Evolutionary conservation across 1,140 invertebrate genomes (phyloP).

Genomic region (Akabosia matsudoensis): DNA sequence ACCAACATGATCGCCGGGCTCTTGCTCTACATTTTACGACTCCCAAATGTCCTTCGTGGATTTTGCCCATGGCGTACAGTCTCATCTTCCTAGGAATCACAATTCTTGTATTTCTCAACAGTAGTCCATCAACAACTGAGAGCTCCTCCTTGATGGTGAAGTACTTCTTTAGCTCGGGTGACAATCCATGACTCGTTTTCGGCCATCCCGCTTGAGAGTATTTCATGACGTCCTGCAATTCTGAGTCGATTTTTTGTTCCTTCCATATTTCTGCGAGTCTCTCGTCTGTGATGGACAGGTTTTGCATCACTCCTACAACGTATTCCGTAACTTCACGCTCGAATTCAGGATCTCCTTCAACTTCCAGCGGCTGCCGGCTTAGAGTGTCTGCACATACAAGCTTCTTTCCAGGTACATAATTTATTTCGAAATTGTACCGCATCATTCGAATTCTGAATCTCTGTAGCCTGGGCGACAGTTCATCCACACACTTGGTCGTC

Average conservation of each 20-base stretch:
- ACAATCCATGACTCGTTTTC: constrained; percentile 13
- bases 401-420: constrained; percentile 48
- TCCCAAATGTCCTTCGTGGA: constrained; percentile 34
- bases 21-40: constrained; percentile 33
- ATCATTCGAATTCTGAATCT: constrained; percentile 50
- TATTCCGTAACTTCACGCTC: constrained; percentile 31
- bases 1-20: constrained; percentile 33
- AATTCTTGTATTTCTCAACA: no score
- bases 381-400: constrained; percentile 50
- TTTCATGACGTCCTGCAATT: constrained; percentile 40
- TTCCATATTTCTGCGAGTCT: constrained; percentile 38
- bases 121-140: no score
- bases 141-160: no score
- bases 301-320: constrained; percentile 36
- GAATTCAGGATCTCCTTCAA: constrained; percentile 26
- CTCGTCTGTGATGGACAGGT: constrained; percentile 33
- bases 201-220: constrained; percentile 41
- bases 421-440: constrained; percentile 48
- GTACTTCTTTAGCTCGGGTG: constrained; percentile 24
- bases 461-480: constrained; percentile 50
- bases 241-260: constrained; percentile 31
- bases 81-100: no score
- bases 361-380: constrained; percentile 42
- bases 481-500: constrained; percentile 47
- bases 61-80: constrained; percentile 46